phyloP scores from a whole-genome alignment of 1,140 invertebrate species.

The Archegozetes longisetosus region DNA sequence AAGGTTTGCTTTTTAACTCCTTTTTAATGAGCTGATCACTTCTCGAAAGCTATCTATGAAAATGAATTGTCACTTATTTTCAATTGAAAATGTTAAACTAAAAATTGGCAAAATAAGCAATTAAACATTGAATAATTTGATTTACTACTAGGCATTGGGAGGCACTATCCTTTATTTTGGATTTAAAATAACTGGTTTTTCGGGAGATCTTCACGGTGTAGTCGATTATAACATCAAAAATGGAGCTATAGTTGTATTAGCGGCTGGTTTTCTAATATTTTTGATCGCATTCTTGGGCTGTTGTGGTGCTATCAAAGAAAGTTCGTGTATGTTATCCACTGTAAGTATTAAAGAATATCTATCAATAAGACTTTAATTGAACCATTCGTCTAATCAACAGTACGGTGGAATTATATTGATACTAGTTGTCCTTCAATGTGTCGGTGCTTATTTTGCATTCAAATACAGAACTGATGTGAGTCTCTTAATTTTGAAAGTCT shows the following conservation, averaged over 20 bases:
- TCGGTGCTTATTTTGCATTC: background rate
- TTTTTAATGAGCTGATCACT: too few relatives aligned
- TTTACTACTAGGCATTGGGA: background rate
- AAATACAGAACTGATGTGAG: background rate
- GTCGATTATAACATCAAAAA: background rate
- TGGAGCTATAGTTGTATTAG: conserved; percentile 35
- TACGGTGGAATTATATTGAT: background rate
- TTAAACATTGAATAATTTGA: too few relatives aligned
- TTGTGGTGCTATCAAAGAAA: conserved; percentile 33
- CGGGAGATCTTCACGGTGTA: background rate
- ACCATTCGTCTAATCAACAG: background rate
- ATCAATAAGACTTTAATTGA: background rate
- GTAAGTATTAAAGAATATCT: conserved; percentile 27
- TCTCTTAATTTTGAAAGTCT: too few relatives aligned
- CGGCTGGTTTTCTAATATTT: conserved; percentile 32
- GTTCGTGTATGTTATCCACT: conserved; percentile 33
- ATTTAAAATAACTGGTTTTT: background rate
- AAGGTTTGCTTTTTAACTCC: too few relatives aligned
- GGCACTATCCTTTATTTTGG: background rate
- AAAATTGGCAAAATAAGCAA: too few relatives aligned
- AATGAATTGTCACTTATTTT: too few relatives aligned
- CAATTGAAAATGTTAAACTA: too few relatives aligned
- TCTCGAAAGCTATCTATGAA: too few relatives aligned
- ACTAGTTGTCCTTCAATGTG: background rate
- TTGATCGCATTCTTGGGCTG: conserved; percentile 36